Percentiles rank a stretch among this genome's conserved stretches.
These are phyloP conservation scores for Drosophila pectinifera DNA, from an alignment of 1,140 invertebrate genomes.

Conservation along the genomic window DNA sequence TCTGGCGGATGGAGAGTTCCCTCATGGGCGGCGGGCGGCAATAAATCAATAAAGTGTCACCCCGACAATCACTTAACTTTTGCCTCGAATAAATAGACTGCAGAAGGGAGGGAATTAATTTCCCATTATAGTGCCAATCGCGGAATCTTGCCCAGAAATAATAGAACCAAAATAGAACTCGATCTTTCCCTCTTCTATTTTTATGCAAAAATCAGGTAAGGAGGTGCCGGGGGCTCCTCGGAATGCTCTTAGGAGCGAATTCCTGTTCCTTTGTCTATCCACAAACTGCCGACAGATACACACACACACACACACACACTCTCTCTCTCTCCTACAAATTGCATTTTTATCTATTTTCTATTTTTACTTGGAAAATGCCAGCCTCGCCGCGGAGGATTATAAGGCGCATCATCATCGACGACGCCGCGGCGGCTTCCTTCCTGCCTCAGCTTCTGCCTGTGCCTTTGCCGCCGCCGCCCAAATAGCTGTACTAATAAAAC, in stretches of 20 bases:
- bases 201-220: conserved; percentile 72
- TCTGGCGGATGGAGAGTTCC: conserved; percentile 45
- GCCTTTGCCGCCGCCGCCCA: conserved; percentile 40
- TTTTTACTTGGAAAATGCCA: conserved; percentile 78
- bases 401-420: conserved; percentile 50
- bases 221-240: conserved; percentile 12
- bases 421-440: conserved; percentile 68
- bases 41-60: conserved; percentile 42
- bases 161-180: neutral
- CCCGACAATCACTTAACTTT: conserved; percentile 34
- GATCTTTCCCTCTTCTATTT: conserved; percentile 58
- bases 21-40: conserved; percentile 30
- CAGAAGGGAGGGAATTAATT: conserved; percentile 23
- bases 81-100: conserved; percentile 52
- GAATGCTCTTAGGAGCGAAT: conserved; percentile 70
- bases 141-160: conserved; percentile 46
- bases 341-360: conserved; percentile 76
- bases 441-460: conserved; percentile 44
- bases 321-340: conserved; percentile 62
- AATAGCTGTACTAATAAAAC: conserved; percentile 77
- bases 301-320: conserved; percentile 24
- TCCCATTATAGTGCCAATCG: conserved; percentile 37
- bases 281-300: conserved; percentile 71
- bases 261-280: conserved; percentile 82
- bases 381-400: conserved; percentile 64